Base-by-base conservation (phyloP, 2,797 vertebrate species). In the Periparus ater region DNA sequence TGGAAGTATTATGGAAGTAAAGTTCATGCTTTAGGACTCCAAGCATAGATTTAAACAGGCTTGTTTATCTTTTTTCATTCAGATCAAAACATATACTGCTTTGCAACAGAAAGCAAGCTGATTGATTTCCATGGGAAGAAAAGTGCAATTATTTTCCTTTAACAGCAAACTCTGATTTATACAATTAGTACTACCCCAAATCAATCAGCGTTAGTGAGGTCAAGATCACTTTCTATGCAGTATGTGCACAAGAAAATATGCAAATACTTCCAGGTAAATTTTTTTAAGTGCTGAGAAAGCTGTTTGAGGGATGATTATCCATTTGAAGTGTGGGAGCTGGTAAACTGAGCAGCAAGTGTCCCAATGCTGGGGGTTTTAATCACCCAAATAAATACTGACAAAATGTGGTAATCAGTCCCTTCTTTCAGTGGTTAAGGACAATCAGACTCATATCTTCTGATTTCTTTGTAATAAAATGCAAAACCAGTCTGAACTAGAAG, bases 381-480 rank as follows among this genome's bases (percentile, higher is more conserved):
- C 34, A 81, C 53, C 10, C 42, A 57, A 82, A 47, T 48, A 71
- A 94, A 58, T 66, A 48, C 6, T 63, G 26, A n/a, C 11, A 36
- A 10, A 76, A 72, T 70, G 5, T 55, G 51, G 20, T 75, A 27
- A 30, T 74, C 36, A 68, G 4, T 61, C 13, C 17, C 45, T 89
- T 58, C 30, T 75, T 88, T 42, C 51, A 78, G n/a, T 82, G 42
- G 87, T 68, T 48, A 72, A 91, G 29, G 14, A 22, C 16, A 63
- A 34, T 53, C 91, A 85, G 32, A 45, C 38, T 85, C 50, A 34
- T 44, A 36, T 87, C 34, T 88, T 85, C 58, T 83, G 55, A 88
- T 42, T 78, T 87, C 53, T 86, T 57, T 67, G 6, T 96, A 91
- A 92, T 44, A 71, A 95, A 94, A 55, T 83, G 65, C 26, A 91